Evolutionary conservation across 2,888 invertebrate genomes (phyloP).

Genomic region (Dinocampus coccinellae): DNA sequence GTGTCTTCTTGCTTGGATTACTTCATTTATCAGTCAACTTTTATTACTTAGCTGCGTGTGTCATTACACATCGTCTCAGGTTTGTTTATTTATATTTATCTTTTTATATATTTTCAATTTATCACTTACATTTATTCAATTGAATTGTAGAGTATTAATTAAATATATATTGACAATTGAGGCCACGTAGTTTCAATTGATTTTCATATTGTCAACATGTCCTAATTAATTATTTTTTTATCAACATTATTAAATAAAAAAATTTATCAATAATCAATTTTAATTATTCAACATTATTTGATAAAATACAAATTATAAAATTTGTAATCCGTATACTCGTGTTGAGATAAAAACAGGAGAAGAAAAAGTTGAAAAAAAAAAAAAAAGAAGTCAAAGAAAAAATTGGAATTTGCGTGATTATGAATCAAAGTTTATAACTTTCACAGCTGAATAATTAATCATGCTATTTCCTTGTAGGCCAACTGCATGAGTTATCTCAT

Average conservation of each 20-base stretch:
- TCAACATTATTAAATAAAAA: neutral
- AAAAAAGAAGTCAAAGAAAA: neutral
- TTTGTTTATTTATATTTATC: conserved; percentile 27
- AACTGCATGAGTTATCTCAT: conserved; percentile 54
- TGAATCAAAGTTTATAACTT: neutral
- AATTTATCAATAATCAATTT: neutral
- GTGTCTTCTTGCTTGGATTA: conserved; percentile 55
- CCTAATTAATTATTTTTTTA: neutral
- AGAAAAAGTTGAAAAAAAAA: neutral
- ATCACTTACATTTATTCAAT: neutral
- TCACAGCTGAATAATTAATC: conserved; percentile 8
- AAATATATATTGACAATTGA: neutral
- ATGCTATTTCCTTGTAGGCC: conserved; percentile 53
- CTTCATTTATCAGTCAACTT: conserved; percentile 52
- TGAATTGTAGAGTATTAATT: too few relatives aligned
- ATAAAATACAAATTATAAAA: neutral
- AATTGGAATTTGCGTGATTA: conserved; percentile 4
- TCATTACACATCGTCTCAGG: conserved; percentile 43
- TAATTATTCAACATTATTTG: neutral
- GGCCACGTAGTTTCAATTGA: neutral
- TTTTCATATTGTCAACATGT: neutral
- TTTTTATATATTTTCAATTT: neutral
- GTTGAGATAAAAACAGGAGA: neutral
- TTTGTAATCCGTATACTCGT: too few relatives aligned
- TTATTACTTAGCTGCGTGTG: conserved; percentile 55